Evolutionary conservation across 2,113 vertebrate species (phyloP).

Genomic region (Litocranius walleri): DNA sequence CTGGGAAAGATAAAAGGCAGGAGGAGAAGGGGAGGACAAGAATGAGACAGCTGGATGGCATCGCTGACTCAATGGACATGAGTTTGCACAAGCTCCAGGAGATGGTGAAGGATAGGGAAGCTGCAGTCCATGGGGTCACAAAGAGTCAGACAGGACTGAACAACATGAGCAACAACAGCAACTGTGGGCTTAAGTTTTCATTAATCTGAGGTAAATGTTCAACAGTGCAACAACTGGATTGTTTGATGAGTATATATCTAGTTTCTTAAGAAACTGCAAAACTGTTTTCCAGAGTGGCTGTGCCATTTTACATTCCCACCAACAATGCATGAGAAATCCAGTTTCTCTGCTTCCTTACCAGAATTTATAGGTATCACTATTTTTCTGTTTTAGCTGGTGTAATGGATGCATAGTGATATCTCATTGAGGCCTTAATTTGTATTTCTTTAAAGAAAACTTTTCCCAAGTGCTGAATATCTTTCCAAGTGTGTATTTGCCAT

Average conservation of each 20-base stretch:
- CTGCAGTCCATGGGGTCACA: not conserved
- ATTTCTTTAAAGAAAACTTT: not conserved
- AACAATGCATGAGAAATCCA: too few relatives aligned
- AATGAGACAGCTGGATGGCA: not conserved
- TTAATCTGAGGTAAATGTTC: not conserved
- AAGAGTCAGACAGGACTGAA: not conserved
- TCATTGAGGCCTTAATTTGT: not conserved
- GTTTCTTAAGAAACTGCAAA: not conserved
- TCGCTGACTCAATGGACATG: not conserved
- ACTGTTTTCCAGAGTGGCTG: not conserved
- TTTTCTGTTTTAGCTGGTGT: not conserved
- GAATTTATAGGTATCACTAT: not conserved
- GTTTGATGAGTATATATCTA: not conserved
- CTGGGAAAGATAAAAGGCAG: not conserved
- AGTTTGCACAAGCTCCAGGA: not conserved
- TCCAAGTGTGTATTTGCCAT: not conserved
- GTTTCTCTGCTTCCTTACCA: not conserved
- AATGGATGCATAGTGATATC: not conserved
- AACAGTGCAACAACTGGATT: not conserved
- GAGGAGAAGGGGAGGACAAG: not conserved
- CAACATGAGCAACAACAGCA: not conserved
- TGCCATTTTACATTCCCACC: not conserved
- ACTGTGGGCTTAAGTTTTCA: not conserved
- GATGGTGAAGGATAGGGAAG: not conserved
- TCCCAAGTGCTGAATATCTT: not conserved